A percentile compares a stretch with the other conserved stretches of the same genome.
phyloP scores from a whole-genome alignment of 2,888 invertebrate species.

The Rosalia funebris region DNA sequence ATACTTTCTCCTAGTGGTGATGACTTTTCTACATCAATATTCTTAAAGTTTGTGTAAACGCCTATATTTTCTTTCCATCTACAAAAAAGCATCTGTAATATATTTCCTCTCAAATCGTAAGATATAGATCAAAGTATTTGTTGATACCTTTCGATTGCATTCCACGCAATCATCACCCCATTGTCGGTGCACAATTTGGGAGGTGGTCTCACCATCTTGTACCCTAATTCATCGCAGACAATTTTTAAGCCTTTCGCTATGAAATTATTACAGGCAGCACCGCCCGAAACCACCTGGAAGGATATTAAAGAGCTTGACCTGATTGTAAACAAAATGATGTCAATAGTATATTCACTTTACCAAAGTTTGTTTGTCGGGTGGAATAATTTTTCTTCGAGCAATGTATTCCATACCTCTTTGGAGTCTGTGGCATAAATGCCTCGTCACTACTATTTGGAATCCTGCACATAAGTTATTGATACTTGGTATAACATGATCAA shows the following conservation, averaged over 20 bases:
- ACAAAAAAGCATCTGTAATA: slow-evolving; percentile 36
- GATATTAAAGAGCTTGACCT: too few relatives aligned
- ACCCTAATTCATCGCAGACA: slow-evolving; percentile 74
- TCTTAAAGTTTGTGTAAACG: slow-evolving; percentile 67
- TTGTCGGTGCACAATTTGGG: slow-evolving; percentile 94
- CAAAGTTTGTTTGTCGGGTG: slow-evolving; percentile 68
- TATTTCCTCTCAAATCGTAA: too few relatives aligned
- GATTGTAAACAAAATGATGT: background rate
- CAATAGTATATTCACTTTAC: slow-evolving; percentile 65
- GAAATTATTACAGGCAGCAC: slow-evolving; percentile 93
- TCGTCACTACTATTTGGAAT: slow-evolving; percentile 77
- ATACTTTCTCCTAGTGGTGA: slow-evolving; percentile 73
- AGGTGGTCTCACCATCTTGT: slow-evolving; percentile 79
- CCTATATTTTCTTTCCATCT: slow-evolving; percentile 58
- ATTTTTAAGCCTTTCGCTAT: slow-evolving; percentile 76
- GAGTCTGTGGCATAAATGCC: slow-evolving; percentile 83
- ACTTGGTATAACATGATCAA: slow-evolving; percentile 78
- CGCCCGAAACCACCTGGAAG: slow-evolving; percentile 87
- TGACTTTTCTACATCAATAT: slow-evolving; percentile 70
- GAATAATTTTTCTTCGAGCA: slow-evolving; percentile 71
- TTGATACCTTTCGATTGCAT: slow-evolving; percentile 83
- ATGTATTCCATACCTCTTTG: slow-evolving; percentile 86
- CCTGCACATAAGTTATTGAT: slow-evolving; percentile 87
- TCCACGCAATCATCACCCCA: slow-evolving; percentile 99
- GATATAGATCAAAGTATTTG: too few relatives aligned